Evolutionary conservation across 2,113 vertebrate genomes (phyloP), one percentile per base, ranked within the genome.

Genomic region (Taurulus bubalis): DNA sequence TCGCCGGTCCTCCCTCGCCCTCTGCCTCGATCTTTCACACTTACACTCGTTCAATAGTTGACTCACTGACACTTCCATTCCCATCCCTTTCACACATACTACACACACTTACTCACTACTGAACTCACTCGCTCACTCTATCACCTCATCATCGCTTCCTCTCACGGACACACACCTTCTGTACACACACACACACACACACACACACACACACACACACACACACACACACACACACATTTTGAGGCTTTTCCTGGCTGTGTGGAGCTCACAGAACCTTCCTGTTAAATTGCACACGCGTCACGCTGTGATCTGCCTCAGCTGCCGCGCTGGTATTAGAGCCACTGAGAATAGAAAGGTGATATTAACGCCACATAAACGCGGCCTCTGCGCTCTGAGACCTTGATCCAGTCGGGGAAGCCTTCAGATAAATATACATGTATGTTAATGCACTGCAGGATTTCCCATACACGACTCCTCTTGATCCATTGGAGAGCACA

Each of bases 311-410:
- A 77, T 79, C 86, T 66, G 40, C 75, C 45, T 81, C 88, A 90
- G 84, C 84, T 86, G 87, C 82, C 9, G 26, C 8, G 34, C 55
- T 42, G 80, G 2, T 83, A 87, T 7, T 72, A 49, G 30, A 73
- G 64, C 73, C 79, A 12, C 82, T 79, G 26, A 81, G 70, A 88
- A 90, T 89, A 87, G 81, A 90, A 85, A 55, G 77, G 40, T 73
- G 75, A 76, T 82, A 20, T 79, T 65, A 84, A 47, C 42, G 2
- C 49, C 79, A 58, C 51, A 59, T 63, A 71, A 80, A 82, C 71
- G 69, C 30, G 2, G 22, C 10, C 40, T 60, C 75, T 16, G 24
- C 6, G 8, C 51, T 28, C 5, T 38, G 66, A 85, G 73, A 64
- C 73, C 20, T 47, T 36, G 26, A 79, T 65, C 63, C 8, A 14